Base-by-base conservation (phyloP, 1,140 invertebrate species). In the Polypedilum vanderplanki region DNA sequence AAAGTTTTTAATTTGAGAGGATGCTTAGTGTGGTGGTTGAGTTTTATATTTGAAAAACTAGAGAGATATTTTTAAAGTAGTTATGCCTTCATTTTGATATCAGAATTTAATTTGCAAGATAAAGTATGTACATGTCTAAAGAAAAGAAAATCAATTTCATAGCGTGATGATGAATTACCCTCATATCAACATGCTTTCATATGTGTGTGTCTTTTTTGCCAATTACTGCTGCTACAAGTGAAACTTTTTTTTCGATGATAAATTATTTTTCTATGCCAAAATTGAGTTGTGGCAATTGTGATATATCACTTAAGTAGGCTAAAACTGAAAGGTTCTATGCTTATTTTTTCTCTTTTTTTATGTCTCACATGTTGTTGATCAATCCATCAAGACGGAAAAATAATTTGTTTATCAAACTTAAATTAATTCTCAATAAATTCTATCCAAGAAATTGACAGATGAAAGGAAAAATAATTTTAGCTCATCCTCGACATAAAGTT, bases 161-260 rank as follows among this genome's bases (percentile, higher is more conserved):
- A n/a, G n/a, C n/a, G 46, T 57, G 46, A 57, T 57, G 46, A 57
- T 57, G 46, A n/a, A 57, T 57, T 57, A n/a, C 46, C 46, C n/a
- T n/a, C 12, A 12, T 57, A 3, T 57, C 46, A n/a, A n/a, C n/a
- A 57, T 57, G 12, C 46, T 57, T 57, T 57, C 46, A n/a, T 57
- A 57, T 57, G 4, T 57, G 15, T 57, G n/a, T n/a, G 46, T 57
- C n/a, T 12, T n/a, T 46, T n/a, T 57, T 57, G 46, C 46, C n/a
- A n/a, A n/a, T 57, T 57, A 57, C n/a, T 57, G 46, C 15, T 57
- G 46, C 46, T 57, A 57, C 46, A 57, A 57, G 24, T 33, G 24
- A 33, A 33, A 33, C 24, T 33, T 33, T 33, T 33, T 57, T 46
- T 46, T 46, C 41, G 46, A 57, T 57, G 46, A n/a, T 46, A 33